Base-by-base conservation (phyloP, 1,140 invertebrate species). In the Caenorhabditis inopinata region DNA sequence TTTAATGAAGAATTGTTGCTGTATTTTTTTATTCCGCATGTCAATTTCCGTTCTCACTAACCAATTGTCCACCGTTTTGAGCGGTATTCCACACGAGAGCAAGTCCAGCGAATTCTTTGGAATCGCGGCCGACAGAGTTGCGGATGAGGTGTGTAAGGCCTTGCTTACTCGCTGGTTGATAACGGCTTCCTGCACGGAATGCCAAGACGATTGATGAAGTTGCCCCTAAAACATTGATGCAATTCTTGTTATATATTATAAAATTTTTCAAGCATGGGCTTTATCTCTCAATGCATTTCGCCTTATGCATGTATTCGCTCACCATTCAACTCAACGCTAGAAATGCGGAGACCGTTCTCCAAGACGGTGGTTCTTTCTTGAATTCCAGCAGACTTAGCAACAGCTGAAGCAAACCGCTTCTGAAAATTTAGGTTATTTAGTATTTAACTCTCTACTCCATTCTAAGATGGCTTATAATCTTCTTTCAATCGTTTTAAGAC, bases 111-210 rank as follows among this genome's bases (percentile, higher is more conserved):
- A 81, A 88, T n/a, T 85, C 83, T 21, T 48, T 21, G n/a, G 87
- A 85, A 46, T 87, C 86, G 27, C 45, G 84, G 27, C 86, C 86
- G 16, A 87, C 79, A 27, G 35, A 58, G 62, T 87, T 88, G 51
- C 86, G 87, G 23, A 87, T 68, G 18, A 79, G 74, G 77, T 87
- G 87, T 27, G 85, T 83, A 2, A 88, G 32, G 11, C 86, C 86
- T 47, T 48, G 81, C 53, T 88, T 87, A 62, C 88, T 85, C 3
- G 82, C 76, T 42, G 84, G 83, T 49, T 88, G 80, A 76, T 84
- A 87, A 18, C 86, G 86, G 23, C 83, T 79, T 27, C 86, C 86
- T 42, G 87, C 85, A 45, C 86, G 85, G 74, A 84, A 88, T n/a
- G 87, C 86, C 7, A 87, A 58, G 16, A 88, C 82, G 23, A 88